These are phyloP conservation scores for Drosophila suzukii DNA, from an alignment of 1,140 invertebrate species.

Conservation along the genomic window DNA sequence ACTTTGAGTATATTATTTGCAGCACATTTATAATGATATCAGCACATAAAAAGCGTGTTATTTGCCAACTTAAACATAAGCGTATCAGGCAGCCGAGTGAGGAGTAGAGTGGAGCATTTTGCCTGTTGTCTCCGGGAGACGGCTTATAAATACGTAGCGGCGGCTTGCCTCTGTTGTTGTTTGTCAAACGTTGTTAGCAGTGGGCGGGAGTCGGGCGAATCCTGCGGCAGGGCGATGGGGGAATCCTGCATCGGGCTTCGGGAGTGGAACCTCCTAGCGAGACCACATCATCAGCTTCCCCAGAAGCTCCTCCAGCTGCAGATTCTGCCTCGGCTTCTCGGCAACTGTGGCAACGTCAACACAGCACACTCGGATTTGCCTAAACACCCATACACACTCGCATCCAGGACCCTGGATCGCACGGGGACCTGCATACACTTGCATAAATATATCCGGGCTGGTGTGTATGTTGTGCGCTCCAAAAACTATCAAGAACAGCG, in stretches of 20 bases:
- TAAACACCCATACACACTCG: constrained; percentile 16
- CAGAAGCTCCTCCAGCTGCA: not conserved
- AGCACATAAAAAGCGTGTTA: constrained; percentile 52
- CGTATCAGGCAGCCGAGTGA: constrained; percentile 19
- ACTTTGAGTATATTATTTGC: constrained; percentile 48
- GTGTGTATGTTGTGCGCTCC: constrained; percentile 25
- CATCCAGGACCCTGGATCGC: not conserved
- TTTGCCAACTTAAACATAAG: constrained; percentile 53
- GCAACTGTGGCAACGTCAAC: constrained; percentile 39
- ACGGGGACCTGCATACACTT: not conserved
- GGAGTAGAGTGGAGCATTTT: not conserved
- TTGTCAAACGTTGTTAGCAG: constrained; percentile 46
- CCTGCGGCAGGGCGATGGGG: not conserved
- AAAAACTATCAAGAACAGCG: constrained; percentile 46
- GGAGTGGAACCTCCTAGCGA: not conserved
- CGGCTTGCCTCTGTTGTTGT: constrained; percentile 28
- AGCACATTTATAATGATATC: constrained; percentile 54
- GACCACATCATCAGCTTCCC: constrained; percentile 35
- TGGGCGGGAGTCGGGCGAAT: constrained; percentile 2
- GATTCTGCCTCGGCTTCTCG: not conserved
- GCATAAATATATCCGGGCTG: not conserved
- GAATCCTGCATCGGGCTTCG: not conserved
- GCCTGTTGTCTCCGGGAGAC: not conserved
- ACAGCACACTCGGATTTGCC: constrained; percentile 29
- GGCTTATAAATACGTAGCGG: constrained; percentile 20